Evolutionary conservation across 2,888 invertebrate species (phyloP), one percentile per base, ranked within the genome.

Genomic region (Cosmopolites sordidus): DNA sequence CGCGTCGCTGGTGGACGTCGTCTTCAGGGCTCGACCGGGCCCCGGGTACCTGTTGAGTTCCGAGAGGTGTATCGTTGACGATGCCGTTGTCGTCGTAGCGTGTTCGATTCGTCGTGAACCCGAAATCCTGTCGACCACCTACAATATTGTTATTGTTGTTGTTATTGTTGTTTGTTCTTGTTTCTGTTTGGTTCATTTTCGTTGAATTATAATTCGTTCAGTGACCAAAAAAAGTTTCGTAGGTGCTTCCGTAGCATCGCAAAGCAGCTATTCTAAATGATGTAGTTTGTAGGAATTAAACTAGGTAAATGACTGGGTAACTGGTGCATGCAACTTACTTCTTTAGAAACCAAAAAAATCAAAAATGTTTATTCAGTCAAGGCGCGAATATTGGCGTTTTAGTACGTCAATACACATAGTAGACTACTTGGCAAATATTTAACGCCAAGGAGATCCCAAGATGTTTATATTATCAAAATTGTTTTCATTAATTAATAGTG

Each of bases 261-360:
- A 64, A 66, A 66, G 66, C 66, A 63, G 62, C 61, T 64, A 65
- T 66, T 65, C 65, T 65, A 62, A 66, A 63, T 64, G 63, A 61
- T 58, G 60, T 65, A 64, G 64, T 62, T 59, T 56, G 38, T 53
- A 53, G 53, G 33, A 33, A 33, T 33, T 12, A 33, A 33, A 33
- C 22, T 22, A 22, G 22, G 22, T 22, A 22, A 22, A 22, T 22
- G 22, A 22, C 4, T 5, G 3, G 22, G 22, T 22, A 3, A 22
- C 8, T 22, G 22, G 22, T 22, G 22, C 8, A 8, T n/a, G 22
- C 22, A 22, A 22, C 22, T 22, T 22, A 8, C 8, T 22, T 22
- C 4, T 22, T 22, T n/a, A n/a, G n/a, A n/a, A n/a, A n/a, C n/a
- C n/a, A n/a, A 22, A 22, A 22, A 22, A 22, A 22, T 22, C 22